A percentile compares a stretch with the other conserved stretches of the same genome.
phyloP scores from a whole-genome alignment of 1,140 invertebrate species.

The Anastatus disparis region DNA sequence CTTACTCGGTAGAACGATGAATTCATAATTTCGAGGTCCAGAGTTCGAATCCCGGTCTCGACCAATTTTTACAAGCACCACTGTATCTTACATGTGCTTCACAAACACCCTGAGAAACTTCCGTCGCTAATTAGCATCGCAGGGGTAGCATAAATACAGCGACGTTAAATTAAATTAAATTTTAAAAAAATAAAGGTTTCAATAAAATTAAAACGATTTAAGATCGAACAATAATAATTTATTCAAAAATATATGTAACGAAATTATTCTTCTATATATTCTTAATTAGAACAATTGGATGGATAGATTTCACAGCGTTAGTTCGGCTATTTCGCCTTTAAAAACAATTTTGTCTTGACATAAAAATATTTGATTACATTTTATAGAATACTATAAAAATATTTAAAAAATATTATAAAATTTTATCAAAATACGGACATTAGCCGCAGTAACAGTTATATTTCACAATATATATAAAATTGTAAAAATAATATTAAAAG shows the following conservation, averaged over 20 bases:
- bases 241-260: conserved; percentile 36
- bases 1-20: too few relatives aligned
- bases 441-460: conserved; percentile 38
- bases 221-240: conserved; percentile 32
- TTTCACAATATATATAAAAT: conserved; percentile 45
- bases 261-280: conserved; percentile 28
- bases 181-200: too few relatives aligned
- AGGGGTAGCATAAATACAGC: too few relatives aligned
- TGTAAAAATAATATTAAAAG: conserved; percentile 2
- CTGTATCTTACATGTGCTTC: too few relatives aligned
- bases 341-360: conserved; percentile 21
- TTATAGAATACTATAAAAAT: conserved; percentile 39
- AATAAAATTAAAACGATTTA: too few relatives aligned
- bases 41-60: too few relatives aligned
- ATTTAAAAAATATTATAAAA: conserved; percentile 42
- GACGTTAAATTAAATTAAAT: too few relatives aligned
- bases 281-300: conserved; percentile 30
- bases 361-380: conserved; percentile 31
- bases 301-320: conserved; percentile 28
- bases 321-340: not conserved
- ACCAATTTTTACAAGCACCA: too few relatives aligned
- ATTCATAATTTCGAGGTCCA: too few relatives aligned
- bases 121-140: too few relatives aligned
- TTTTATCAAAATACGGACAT: conserved; percentile 21
- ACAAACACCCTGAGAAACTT: too few relatives aligned